phyloP scores from a whole-genome alignment of 1,140 invertebrate genomes.

The Heterodera schachtii region DNA sequence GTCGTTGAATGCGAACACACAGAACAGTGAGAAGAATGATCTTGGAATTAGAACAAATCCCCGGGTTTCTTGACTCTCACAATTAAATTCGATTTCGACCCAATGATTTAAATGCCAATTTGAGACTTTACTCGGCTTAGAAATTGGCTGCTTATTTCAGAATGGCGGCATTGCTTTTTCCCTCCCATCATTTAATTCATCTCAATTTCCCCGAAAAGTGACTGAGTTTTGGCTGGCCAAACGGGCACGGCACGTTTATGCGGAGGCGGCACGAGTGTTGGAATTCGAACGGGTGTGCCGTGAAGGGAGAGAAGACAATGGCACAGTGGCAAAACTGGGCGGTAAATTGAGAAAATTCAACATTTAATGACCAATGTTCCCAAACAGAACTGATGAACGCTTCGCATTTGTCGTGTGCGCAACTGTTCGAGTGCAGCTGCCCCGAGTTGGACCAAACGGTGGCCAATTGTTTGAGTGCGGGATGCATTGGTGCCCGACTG shows the following conservation, averaged over 20 bases:
- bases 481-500: constrained; percentile 80
- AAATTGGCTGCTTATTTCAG: background rate
- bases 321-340: constrained; percentile 13
- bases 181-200: too few species aligned
- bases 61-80: too few species aligned
- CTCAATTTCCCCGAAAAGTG: constrained; percentile 47
- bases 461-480: constrained; percentile 74
- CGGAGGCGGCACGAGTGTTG: constrained; percentile 76
- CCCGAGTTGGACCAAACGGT: constrained; percentile 81
- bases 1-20: constrained; percentile 73
- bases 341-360: background rate
- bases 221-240: constrained; percentile 78
- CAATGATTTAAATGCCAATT: too few species aligned
- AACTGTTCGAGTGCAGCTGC: constrained; percentile 92
- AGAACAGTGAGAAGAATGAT: constrained; percentile 69
- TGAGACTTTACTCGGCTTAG: too few species aligned
- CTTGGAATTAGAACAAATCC: too few species aligned
- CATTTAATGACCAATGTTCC: background rate
- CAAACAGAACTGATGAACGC: constrained; percentile 78
- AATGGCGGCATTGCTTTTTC: background rate
- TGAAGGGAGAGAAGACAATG: constrained; percentile 44
- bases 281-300: constrained; percentile 75
- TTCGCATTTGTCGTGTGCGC: constrained; percentile 82
- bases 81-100: too few species aligned
- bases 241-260: constrained; percentile 84